Evolutionary conservation across 2,888 invertebrate species (phyloP), one percentile per base, ranked within the genome.

Genomic region (Opisthograptis luteolata): DNA sequence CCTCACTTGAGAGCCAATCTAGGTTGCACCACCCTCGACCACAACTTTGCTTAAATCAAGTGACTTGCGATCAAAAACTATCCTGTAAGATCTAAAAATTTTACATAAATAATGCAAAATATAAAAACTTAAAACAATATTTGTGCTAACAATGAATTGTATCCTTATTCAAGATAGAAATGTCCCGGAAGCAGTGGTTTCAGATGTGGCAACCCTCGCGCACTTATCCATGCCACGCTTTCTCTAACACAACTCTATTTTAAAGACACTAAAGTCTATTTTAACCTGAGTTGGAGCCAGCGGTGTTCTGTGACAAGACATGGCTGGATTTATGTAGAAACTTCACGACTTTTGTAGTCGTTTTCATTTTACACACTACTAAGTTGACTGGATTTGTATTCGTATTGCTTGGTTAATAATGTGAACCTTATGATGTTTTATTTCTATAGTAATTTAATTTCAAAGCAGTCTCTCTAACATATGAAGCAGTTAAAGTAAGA

Each of bases 291-390:
- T 37, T 12, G n/a, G 10, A 13, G 30, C n/a, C 8, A 2, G 47
- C 19, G 48, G 56, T 60, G 57, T 3, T 41, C 60, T 42, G 64
- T 51, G 55, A 22, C 64, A 20, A 70, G 64, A 64, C 64, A 65
- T 70, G 65, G 71, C 70, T 66, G 78, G 82, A 85, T 85, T 86
- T 87, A 84, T 79, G 74, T 74, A 65, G 62, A 68, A 82, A 81
- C 79, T 86, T 84, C 73, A 69, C 77, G 81, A 83, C 76, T 87
- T 82, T 80, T 84, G 83, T 78, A 79, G 81, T 82, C 76, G 76
- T 73, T 81, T 84, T 84, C 78, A 85, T 84, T 87, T 78, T 74
- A 79, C 79, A 80, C 76, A 80, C 77, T 78, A 70, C 68, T 79
- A 74, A 79, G 72, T 76, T 69, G 63, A 67, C 64, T 70, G 69